Conservation (phyloP, 2,888 invertebrate species). For the Oscheius sp. region DNA sequence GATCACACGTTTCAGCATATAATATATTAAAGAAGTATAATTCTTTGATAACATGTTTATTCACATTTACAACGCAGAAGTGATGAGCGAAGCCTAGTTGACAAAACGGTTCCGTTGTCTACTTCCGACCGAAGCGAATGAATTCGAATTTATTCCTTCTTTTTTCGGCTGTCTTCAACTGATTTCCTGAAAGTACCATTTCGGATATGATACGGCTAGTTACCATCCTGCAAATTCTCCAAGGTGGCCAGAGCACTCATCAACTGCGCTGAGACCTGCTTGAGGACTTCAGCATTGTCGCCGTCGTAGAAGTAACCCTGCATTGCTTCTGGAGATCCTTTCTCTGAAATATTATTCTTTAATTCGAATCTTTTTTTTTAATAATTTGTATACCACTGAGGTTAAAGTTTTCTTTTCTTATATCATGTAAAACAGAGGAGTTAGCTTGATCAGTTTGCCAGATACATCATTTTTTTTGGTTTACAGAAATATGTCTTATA, state of each 20-base stretch:
- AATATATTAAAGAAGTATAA: too few species aligned
- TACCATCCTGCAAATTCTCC: conserved; percentile 58
- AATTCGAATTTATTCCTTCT: conserved; percentile 70
- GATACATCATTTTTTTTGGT: background rate
- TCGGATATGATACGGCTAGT: too few species aligned
- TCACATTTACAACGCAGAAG: conserved; percentile 26
- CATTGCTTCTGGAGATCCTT: conserved; percentile 48
- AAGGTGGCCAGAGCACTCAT: conserved; percentile 57
- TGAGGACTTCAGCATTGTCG: conserved; percentile 38
- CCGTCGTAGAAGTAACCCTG: conserved; percentile 38
- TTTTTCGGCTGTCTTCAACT: conserved; percentile 65
- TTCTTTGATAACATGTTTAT: conserved; percentile 24
- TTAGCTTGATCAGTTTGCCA: background rate
- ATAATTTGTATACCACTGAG: background rate
- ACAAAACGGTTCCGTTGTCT: conserved; percentile 15
- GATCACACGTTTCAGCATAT: too few species aligned
- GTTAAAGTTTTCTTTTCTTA: background rate
- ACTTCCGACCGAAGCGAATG: conserved; percentile 68
- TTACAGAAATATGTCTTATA: background rate
- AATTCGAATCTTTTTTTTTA: background rate
- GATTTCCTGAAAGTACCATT: conserved; percentile 28
- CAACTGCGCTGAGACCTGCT: conserved; percentile 37
- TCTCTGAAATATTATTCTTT: too few species aligned
- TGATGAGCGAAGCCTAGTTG: conserved; percentile 35
- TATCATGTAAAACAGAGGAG: background rate